Evolutionary conservation across 1,140 invertebrate species (phyloP).

Genomic region (Tachypleus tridentatus): DNA sequence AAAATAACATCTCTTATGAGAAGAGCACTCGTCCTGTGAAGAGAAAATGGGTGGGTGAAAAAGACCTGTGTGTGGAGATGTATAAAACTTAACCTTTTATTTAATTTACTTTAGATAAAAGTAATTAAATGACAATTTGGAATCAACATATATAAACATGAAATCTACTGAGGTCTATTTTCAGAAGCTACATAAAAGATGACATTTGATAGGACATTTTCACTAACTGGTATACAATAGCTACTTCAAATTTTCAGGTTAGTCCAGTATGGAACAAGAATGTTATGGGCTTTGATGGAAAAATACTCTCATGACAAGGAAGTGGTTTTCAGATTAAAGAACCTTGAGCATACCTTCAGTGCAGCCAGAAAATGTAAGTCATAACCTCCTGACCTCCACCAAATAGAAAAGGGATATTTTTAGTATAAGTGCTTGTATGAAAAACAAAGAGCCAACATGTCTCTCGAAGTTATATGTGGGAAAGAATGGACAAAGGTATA

Average conservation of each 20-base stretch:
- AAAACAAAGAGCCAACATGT: neutral
- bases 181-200: no score
- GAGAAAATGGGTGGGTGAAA: no score
- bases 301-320: conserved; percentile 37
- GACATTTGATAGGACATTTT: no score
- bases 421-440: neutral
- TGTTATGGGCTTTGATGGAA: conserved; percentile 51
- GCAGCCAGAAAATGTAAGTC: conserved; percentile 55
- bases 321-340: conserved; percentile 47
- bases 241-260: conserved; percentile 38
- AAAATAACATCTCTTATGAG: no score
- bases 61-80: no score
- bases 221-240: no score
- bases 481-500: conserved; percentile 1
- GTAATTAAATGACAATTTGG: no score
- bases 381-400: conserved; percentile 2
- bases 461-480: neutral
- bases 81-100: no score
- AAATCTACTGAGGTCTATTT: no score
- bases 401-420: conserved; percentile 4
- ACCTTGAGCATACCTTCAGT: conserved; percentile 52
- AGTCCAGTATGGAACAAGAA: conserved; percentile 52
- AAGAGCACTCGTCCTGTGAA: no score
- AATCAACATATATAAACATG: no score
- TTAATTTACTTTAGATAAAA: no score